Percentiles rank a stretch among this genome's conserved stretches.
These are phyloP conservation scores for Iguana delicatissima DNA, from an alignment of 2,797 vertebrate species.

Conservation along the genomic window DNA sequence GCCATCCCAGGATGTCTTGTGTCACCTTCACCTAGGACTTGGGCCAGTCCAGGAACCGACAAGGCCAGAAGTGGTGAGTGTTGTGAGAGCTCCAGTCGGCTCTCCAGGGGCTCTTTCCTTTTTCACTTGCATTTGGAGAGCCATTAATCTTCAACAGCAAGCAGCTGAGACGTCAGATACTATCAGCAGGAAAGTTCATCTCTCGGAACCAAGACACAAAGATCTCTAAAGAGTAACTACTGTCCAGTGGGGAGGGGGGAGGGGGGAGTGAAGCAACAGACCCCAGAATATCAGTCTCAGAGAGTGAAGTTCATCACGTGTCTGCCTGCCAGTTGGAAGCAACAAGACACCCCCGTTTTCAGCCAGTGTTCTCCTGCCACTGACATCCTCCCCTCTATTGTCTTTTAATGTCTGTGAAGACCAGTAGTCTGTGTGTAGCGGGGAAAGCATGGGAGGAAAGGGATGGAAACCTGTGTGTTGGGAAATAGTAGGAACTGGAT, in stretches of 20 bases:
- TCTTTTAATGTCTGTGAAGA: neutral
- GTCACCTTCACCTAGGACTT: neutral
- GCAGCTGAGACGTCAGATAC: conserved; percentile 37
- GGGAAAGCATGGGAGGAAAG: neutral
- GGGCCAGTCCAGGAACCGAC: neutral
- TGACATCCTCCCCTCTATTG: too few relatives aligned
- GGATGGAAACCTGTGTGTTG: neutral
- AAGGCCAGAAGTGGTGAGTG: neutral
- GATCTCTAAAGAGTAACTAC: conserved; percentile 38
- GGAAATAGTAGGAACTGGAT: neutral
- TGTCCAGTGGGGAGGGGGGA: neutral
- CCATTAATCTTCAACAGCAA: conserved; percentile 42
- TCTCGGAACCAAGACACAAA: conserved; percentile 19
- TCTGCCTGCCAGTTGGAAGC: neutral
- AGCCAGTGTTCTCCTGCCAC: neutral
- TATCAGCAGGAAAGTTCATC: conserved; percentile 42
- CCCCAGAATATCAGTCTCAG: neutral
- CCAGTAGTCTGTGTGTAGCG: neutral
- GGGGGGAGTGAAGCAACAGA: neutral
- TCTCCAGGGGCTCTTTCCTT: conserved; percentile 39
- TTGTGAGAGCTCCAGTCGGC: neutral
- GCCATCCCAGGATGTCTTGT: neutral
- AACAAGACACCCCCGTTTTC: neutral
- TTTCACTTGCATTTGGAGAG: conserved; percentile 35
- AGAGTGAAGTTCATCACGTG: neutral